Evolutionary conservation across 2,888 invertebrate species (phyloP).

Genomic region (Parnassius apollo): DNA sequence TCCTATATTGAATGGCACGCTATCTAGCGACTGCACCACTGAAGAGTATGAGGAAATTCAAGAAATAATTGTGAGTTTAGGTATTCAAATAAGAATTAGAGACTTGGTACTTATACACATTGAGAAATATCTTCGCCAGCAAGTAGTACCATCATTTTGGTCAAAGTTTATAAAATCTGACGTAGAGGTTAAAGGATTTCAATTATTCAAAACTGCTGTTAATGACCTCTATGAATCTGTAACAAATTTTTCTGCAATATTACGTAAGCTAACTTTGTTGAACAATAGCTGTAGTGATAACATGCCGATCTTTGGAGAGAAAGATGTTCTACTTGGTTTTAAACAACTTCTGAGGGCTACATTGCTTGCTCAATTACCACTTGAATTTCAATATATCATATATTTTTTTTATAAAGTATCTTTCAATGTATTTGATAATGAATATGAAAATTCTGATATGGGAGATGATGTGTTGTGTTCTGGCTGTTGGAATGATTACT

Average conservation of each 20-base stretch:
- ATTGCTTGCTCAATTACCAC: conserved; percentile 86
- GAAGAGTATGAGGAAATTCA: conserved; percentile 68
- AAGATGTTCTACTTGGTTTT: conserved; percentile 79
- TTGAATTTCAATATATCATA: conserved; percentile 85
- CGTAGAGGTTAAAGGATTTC: conserved; percentile 82
- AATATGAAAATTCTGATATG: conserved; percentile 75
- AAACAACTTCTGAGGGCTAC: conserved; percentile 84
- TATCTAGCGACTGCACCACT: conserved; percentile 60
- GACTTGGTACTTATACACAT: conserved; percentile 70
- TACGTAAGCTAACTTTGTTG: conserved; percentile 79
- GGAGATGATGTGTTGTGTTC: conserved; percentile 84
- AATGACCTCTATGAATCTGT: conserved; percentile 82
- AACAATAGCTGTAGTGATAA: conserved; percentile 65
- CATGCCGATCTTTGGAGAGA: conserved; percentile 77
- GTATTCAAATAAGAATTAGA: conserved; percentile 64
- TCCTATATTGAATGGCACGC: conserved; percentile 66
- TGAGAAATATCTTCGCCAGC: conserved; percentile 82
- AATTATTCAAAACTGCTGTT: conserved; percentile 84
- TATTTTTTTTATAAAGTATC: conserved; percentile 89
- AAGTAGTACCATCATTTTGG: conserved; percentile 85
- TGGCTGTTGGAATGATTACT: conserved; percentile 85
- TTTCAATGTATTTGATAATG: conserved; percentile 85
- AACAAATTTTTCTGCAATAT: conserved; percentile 75
- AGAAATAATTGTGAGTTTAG: conserved; percentile 59
- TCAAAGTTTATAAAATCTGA: conserved; percentile 78